Conservation (phyloP, 2,113 vertebrate species). For the Lutjanus erythropterus region DNA sequence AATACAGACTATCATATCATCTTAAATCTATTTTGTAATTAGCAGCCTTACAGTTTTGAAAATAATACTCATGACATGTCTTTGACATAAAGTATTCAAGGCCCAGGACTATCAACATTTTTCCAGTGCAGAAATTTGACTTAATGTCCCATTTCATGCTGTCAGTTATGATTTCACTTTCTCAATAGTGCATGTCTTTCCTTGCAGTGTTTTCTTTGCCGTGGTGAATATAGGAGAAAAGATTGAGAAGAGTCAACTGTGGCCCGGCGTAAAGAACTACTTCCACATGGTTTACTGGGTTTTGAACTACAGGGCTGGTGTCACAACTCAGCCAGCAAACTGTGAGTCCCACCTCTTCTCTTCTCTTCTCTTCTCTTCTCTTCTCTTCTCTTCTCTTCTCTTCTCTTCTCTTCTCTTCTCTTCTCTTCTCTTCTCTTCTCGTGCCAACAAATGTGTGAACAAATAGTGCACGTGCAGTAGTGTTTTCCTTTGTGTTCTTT, state of each 20-base stretch:
- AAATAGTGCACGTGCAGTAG: too few relatives aligned
- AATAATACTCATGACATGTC: not conserved
- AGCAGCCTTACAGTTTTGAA: not conserved
- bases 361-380: not conserved
- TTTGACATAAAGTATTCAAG: not conserved
- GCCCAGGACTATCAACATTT: not conserved
- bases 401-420: too few relatives aligned
- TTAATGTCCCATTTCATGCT: not conserved
- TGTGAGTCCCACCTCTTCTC: slow-evolving; percentile 73
- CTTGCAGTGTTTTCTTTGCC: slow-evolving; percentile 60
- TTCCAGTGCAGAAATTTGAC: not conserved
- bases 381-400: too few relatives aligned
- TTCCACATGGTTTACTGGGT: slow-evolving; percentile 82
- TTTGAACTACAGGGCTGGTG: slow-evolving; percentile 76
- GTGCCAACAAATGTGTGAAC: too few relatives aligned
- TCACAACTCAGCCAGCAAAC: slow-evolving; percentile 70
- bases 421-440: not conserved
- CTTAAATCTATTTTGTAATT: not conserved
- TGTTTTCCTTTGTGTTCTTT: too few relatives aligned
- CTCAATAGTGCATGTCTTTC: slow-evolving; percentile 35
- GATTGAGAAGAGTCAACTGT: slow-evolving; percentile 71
- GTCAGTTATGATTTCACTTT: slow-evolving; percentile 2
- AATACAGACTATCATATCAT: not conserved
- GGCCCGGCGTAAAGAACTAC: slow-evolving; percentile 76
- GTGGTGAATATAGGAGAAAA: slow-evolving; percentile 64